Base-by-base conservation (phyloP, 1,140 invertebrate genomes). In the Kradibia gibbosae region DNA sequence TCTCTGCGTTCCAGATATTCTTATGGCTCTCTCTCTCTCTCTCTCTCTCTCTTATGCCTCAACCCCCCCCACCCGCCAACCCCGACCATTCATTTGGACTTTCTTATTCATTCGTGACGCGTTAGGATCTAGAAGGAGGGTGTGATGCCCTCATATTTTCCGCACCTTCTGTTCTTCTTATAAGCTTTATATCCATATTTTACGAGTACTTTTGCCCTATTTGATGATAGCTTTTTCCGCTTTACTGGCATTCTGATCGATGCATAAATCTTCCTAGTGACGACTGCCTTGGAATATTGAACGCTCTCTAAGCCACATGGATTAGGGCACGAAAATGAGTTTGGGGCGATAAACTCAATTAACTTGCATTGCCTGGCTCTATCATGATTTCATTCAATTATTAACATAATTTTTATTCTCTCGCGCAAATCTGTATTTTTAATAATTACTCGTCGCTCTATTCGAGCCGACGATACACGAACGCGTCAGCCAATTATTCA, bases 1-100 rank as follows among this genome's bases (percentile, higher is more conserved):
- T 34, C 3, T 10, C 83, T 57, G 74, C 85, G 83, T 83, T 83
- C 84, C 83, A 84, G 83, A 85, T 87, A 87, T 87, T 81, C 78
- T 82, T 79, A 82, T 53, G 22, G 60, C 39, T 42, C 22, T 55
- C 22, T 81, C 70, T 39, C 53, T 80, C 80, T 71, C 31, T 28
- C 73, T 73, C 34, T 13, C 60, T 17, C 31, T 72, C 13, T 65
- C 20, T 28, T 60, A 22, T 39, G 42, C 65, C 25, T n/a, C 10
- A 11, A 15, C 25, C 20, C 77, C 36, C 8, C 17, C 11, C n/a
- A 65, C 13, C n/a, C 75, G 55, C 57, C 57, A 48, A 34, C n/a
- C n/a, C n/a, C n/a, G n/a, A n/a, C n/a, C n/a, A n/a, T n/a, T n/a
- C n/a, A n/a, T n/a, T n/a, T n/a, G n/a, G n/a, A n/a, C n/a, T n/a